These are phyloP conservation scores for Tinea semifulvella DNA, from an alignment of 2,888 invertebrate species.

Conservation along the genomic window DNA sequence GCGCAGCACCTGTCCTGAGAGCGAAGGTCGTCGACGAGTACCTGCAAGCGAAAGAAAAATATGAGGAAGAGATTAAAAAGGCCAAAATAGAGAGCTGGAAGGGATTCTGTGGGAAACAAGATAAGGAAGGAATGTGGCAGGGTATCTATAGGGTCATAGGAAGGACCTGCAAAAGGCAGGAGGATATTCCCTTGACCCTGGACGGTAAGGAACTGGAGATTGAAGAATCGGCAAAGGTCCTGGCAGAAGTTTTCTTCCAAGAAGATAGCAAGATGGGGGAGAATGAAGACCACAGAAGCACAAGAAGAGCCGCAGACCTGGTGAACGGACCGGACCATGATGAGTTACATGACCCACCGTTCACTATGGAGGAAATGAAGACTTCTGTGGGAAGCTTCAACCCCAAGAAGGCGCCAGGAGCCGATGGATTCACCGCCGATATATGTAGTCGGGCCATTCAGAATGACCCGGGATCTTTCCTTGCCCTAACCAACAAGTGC, in stretches of 20 bases:
- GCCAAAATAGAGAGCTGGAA: no score
- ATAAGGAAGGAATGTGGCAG: not conserved
- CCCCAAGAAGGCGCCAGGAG: not conserved
- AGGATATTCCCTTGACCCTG: not conserved
- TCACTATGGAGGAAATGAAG: not conserved
- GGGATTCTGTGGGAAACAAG: not conserved
- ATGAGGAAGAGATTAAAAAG: not conserved
- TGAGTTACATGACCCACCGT: not conserved
- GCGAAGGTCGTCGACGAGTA: no score
- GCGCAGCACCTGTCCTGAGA: not conserved
- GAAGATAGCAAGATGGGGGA: no score
- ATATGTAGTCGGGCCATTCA: not conserved
- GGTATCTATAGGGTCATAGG: not conserved
- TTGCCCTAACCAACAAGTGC: constrained; percentile 17
- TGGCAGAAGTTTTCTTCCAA: no score
- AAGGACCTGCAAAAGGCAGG: not conserved
- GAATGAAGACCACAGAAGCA: constrained; percentile 5
- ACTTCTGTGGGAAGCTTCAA: not conserved
- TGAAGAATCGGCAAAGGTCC: not conserved
- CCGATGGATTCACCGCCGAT: constrained; percentile 6
- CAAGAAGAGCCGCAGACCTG: no score
- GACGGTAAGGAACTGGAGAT: not conserved
- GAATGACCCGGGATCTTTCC: constrained; percentile 3
- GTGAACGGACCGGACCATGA: not conserved
- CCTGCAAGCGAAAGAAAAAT: no score